Base-by-base conservation (phyloP, 2,113 vertebrate species). In the Podarcis raffonei region DNA sequence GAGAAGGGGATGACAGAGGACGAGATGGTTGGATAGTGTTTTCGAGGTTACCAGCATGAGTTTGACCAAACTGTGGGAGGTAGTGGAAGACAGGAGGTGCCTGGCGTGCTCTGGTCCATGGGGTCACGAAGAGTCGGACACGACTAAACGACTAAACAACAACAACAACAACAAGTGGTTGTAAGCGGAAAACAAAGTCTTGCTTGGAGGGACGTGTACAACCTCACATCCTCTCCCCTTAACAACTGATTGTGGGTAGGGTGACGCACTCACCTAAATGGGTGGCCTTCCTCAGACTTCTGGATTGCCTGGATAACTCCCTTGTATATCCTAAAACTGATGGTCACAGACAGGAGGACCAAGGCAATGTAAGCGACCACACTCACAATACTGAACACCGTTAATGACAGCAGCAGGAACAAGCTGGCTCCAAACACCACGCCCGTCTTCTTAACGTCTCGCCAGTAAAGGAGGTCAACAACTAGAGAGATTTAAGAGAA, bases 291-390 rank as follows among this genome's bases (percentile, higher is more conserved):
- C 15, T 99, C 98, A 0, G 98, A 99, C 94, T 99, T 99, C 96
- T 99, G 99, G 96, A 99, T 97, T 92, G 99, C 99, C 94, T 99
- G 98, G 97, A 99, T 98, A 94, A 99, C 97, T 91, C 98, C 98
- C 92, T 98, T 99, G 96, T 99, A 99, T 97, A 99, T 98, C 97
- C 99, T 98, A 97, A 99, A 99, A 96, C 98, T 98, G 97, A 99
- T 97, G 89, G 98, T 98, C 96, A 99, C 97, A 0, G 98, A 99
- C 13, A 99, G 98, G 95, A 99, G 97, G 74, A 97, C 98, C 97
- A 99, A 96, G 93, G 98, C 97, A 84, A 99, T 97, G 96, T 99
- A 99, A 93, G 99, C 98, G 39, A 96, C 95, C 53, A 99, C 98
- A 65, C 98, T 99, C 85, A 99, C 98, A 80, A 99, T 99, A 97